phyloP scores from a whole-genome alignment of 2,113 vertebrate species.

The Gymnogyps californianus region DNA sequence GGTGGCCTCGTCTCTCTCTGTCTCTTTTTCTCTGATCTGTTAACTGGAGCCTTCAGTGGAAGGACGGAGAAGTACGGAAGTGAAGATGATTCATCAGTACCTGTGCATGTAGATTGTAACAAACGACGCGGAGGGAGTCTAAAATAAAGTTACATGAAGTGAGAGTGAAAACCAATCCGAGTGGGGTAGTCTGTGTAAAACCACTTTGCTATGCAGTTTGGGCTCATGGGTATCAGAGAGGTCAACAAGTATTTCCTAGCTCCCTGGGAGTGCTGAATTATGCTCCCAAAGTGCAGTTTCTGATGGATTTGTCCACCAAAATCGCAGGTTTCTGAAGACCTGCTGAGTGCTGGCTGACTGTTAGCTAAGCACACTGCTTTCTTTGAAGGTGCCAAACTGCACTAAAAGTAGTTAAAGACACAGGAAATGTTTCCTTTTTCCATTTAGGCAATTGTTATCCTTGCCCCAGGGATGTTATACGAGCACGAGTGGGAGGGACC shows the following conservation, averaged over 20 bases:
- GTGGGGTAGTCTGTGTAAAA: background rate
- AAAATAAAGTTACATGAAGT: background rate
- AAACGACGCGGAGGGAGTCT: background rate
- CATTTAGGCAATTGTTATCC: slow-evolving; percentile 41
- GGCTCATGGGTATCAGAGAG: background rate
- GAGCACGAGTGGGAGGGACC: background rate
- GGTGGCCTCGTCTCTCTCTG: background rate
- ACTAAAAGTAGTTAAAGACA: slow-evolving; percentile 45
- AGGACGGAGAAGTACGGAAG: background rate
- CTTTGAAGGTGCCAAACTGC: slow-evolving; percentile 52
- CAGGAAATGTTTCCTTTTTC: slow-evolving; percentile 64
- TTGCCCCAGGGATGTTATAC: slow-evolving; percentile 50
- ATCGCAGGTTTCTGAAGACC: background rate
- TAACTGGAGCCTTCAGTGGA: background rate
- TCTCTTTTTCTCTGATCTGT: background rate
- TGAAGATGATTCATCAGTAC: background rate
- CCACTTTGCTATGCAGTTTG: background rate
- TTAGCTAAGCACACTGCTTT: background rate
- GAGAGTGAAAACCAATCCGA: background rate
- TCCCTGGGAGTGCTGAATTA: background rate
- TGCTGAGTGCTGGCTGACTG: background rate
- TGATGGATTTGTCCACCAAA: background rate
- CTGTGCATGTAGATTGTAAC: background rate
- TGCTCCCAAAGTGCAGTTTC: background rate
- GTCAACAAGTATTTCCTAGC: background rate